Evolutionary conservation across 92 coral and sea anemone species (phyloP).

Genomic region (Zoanthus sociatus): DNA sequence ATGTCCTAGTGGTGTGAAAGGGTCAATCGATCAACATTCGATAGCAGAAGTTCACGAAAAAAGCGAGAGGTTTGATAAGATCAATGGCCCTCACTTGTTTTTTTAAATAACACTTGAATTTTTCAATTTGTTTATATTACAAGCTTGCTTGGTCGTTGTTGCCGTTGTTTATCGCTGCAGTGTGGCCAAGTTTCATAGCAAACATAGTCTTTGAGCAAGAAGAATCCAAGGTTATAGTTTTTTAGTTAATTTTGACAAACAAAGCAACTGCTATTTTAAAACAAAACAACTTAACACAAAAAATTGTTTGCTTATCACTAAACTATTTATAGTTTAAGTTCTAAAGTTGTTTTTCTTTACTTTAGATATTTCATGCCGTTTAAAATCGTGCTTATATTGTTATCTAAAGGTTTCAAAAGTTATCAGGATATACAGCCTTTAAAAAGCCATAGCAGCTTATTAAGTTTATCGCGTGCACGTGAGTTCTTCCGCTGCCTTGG

Average conservation of each 20-base stretch:
- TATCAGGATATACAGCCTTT: not conserved
- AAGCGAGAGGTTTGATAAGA: slow-evolving; percentile 25
- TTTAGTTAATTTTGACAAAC: not conserved
- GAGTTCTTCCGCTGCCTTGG: no score
- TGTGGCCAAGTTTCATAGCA: not conserved
- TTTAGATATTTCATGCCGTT: not conserved
- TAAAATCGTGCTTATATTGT: not conserved
- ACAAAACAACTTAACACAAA: not conserved
- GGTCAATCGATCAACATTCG: not conserved
- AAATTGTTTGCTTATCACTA: not conserved
- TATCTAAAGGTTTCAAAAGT: not conserved
- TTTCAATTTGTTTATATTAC: not conserved
- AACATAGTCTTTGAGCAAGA: not conserved
- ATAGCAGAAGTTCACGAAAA: slow-evolving; percentile 14
- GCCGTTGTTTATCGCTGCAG: not conserved
- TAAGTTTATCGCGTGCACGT: not conserved
- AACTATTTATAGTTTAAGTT: not conserved
- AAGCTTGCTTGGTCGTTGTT: not conserved
- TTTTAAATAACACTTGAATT: slow-evolving; percentile 30
- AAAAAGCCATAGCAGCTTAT: not conserved
- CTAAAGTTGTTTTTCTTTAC: not conserved
- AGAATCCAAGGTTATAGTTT: not conserved
- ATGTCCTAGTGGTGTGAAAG: not conserved
- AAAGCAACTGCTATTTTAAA: not conserved
- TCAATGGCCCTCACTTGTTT: slow-evolving; percentile 20